Percentiles rank a stretch among this genome's conserved stretches.
Evolutionary conservation across 2,888 invertebrate species (phyloP).

Genomic region (Choreutis nemorana): DNA sequence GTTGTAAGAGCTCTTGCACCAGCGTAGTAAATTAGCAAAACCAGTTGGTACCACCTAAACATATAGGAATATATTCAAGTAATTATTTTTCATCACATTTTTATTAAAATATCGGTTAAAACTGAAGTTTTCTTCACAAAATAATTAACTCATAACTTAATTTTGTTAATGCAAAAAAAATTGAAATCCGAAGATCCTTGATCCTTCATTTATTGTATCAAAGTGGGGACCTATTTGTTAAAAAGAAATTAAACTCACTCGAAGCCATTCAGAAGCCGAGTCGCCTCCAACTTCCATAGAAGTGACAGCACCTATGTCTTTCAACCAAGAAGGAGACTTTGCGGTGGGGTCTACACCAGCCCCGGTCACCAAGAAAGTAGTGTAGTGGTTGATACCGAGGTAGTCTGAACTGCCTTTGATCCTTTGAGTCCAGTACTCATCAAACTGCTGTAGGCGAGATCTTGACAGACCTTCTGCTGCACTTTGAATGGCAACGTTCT

Average conservation of each 20-base stretch:
- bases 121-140: background rate
- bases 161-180: too few species aligned
- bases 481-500: slow-evolving; percentile 48
- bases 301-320: slow-evolving; percentile 54
- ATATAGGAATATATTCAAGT: slow-evolving; percentile 3
- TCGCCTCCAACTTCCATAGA: slow-evolving; percentile 51
- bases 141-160: too few species aligned
- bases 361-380: slow-evolving; percentile 49
- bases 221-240: too few species aligned
- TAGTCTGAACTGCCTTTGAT: slow-evolving; percentile 59
- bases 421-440: slow-evolving; percentile 46
- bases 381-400: slow-evolving; percentile 61
- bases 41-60: slow-evolving; percentile 65
- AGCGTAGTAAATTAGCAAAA: slow-evolving; percentile 64
- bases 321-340: slow-evolving; percentile 56
- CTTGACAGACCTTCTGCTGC: slow-evolving; percentile 39
- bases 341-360: slow-evolving; percentile 46
- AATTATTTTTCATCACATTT: too few species aligned
- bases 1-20: slow-evolving; percentile 66
- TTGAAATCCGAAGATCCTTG: too few species aligned
- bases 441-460: slow-evolving; percentile 53
- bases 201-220: too few species aligned
- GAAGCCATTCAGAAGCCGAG: slow-evolving; percentile 57
- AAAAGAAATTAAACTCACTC: slow-evolving; percentile 24
- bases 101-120: too few species aligned